Evolutionary conservation across 2,888 invertebrate genomes (phyloP).

Genomic region (Abscondita cerata): DNA sequence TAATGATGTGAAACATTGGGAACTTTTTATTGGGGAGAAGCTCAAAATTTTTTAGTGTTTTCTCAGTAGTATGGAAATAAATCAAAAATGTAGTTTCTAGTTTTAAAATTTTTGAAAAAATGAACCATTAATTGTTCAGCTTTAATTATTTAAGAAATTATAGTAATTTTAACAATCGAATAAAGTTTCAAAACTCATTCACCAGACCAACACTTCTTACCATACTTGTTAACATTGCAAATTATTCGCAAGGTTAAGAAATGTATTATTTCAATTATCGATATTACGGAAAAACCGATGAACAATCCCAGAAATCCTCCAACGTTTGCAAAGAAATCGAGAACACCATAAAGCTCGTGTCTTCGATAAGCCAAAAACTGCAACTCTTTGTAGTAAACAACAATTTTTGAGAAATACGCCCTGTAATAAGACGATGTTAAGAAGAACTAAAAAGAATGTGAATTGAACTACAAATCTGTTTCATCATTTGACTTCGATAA

Average conservation of each 20-base stretch:
- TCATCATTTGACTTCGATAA: neutral
- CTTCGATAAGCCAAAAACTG: conserved; percentile 73
- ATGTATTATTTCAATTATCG: conserved; percentile 16
- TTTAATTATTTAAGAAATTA: too few species aligned
- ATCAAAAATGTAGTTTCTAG: too few species aligned
- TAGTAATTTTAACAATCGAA: too few species aligned
- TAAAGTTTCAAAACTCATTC: too few species aligned
- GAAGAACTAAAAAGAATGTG: too few species aligned
- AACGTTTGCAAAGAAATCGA: conserved; percentile 74
- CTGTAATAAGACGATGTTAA: conserved; percentile 39
- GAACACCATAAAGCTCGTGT: conserved; percentile 72
- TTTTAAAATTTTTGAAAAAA: too few species aligned
- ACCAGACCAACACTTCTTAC: conserved; percentile 13
- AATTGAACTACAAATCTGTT: too few species aligned
- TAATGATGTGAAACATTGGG: too few species aligned
- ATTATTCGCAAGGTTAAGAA: conserved; percentile 15
- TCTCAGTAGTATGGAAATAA: too few species aligned
- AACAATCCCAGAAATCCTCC: conserved; percentile 67
- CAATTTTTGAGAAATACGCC: conserved; percentile 62
- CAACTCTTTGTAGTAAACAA: conserved; percentile 73
- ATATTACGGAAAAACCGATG: conserved; percentile 20
- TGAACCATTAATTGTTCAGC: too few species aligned
- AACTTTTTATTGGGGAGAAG: too few species aligned
- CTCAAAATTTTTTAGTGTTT: too few species aligned
- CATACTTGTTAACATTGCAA: conserved; percentile 21